A percentile compares a stretch with the other conserved stretches of the same genome.
Conservation (phyloP, 2,888 invertebrate genomes). For the Tupiocoris notatus region DNA sequence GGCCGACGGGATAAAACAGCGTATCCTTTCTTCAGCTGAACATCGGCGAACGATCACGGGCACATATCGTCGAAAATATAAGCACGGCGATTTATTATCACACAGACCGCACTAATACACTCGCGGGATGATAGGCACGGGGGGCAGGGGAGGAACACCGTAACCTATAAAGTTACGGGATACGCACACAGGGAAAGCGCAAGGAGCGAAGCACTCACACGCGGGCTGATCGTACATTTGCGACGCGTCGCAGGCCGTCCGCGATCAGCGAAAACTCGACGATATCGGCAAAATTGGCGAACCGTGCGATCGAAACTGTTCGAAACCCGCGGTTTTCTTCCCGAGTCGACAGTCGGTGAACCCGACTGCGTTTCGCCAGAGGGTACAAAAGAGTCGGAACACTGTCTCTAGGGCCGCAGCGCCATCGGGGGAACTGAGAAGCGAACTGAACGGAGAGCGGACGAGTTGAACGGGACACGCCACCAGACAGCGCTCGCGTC, state of each 20-base stretch:
- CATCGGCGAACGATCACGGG: not conserved
- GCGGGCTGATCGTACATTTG: not conserved
- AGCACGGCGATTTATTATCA: not conserved
- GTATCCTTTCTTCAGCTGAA: not conserved
- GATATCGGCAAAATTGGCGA: not conserved
- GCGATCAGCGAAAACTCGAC: not conserved
- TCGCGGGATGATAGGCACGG: not conserved
- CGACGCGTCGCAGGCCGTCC: not conserved
- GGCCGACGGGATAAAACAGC: not conserved
- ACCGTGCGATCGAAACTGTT: not conserved
- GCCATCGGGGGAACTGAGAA: not conserved
- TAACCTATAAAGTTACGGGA: constrained; percentile 38
- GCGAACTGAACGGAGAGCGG: not conserved
- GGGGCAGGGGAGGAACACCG: constrained; percentile 32
- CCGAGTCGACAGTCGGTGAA: not conserved
- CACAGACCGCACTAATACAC: not conserved
- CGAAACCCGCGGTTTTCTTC: not conserved
- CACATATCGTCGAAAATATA: not conserved
- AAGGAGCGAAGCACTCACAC: constrained; percentile 3
- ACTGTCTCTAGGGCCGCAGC: not conserved
- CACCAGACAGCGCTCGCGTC: constrained; percentile 42
- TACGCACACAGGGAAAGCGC: constrained; percentile 34
- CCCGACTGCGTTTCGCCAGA: no score
- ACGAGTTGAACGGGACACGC: constrained; percentile 11
- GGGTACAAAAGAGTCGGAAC: not conserved